Base-by-base conservation (phyloP, 2,888 invertebrate species). In the Ichneumoninae sp. region DNA sequence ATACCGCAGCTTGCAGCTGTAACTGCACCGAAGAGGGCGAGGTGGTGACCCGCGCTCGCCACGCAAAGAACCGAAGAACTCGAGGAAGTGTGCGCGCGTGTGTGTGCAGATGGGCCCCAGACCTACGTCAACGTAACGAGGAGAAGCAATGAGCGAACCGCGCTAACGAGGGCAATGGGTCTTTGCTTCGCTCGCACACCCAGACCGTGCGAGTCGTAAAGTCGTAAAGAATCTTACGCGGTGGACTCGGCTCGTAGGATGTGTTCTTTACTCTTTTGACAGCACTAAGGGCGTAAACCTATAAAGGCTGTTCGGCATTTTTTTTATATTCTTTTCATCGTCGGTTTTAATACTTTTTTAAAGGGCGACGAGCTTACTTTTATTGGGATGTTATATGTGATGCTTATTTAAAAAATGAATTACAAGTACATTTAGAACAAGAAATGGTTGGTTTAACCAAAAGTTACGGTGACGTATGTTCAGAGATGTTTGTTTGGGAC, bases 91-190 rank as follows among this genome's bases (percentile, higher is more conserved):
- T 16, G 44, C 13, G 44, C 16, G 44, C 19, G 52, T 33, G 16
- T 63, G 74, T 63, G 63, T 69, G 74, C 70, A 66, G 71, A 76
- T 76, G 81, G 81, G 81, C 63, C 78, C 83, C 84, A 65, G 84
- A 81, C 84, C 84, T 84, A 81, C 77, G 84, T 81, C 81, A 84
- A 84, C 84, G 73, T 73, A 22, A 66, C 80, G 74, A 74, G 57
- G 73, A 81, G 68, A 50, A 63, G 63, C 16, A 63, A 63, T 44
- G 63, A 50, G 81, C 65, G 74, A 60, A 60, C 54, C 52, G 65
- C 68, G 75, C 73, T 65, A 78, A 68, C 69, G 71, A 83, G 82
- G 85, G 74, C 85, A 83, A 85, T 86, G 85, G 86, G 86, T 86
- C 86, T 83, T 65, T 65, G 50, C 50, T 65, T 76, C 68, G 68